Conservation (phyloP, 92 coral and sea anemone genomes). For the Porites evermanni region DNA sequence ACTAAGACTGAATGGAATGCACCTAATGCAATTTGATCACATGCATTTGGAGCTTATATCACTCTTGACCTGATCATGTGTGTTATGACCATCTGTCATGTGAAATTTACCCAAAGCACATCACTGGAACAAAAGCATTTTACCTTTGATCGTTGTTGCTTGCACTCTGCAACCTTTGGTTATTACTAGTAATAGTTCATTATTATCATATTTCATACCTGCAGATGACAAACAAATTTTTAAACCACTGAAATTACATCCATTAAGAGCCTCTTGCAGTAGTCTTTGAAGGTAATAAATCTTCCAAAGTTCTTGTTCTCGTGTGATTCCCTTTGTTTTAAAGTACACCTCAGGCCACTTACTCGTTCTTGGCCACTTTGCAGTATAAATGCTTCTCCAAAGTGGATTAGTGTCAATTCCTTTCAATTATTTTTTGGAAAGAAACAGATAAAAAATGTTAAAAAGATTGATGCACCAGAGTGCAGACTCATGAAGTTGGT, state of each 20-base stretch:
- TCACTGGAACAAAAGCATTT: too few relatives aligned
- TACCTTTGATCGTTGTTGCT: too few relatives aligned
- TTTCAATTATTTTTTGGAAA: not conserved
- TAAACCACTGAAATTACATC: not conserved
- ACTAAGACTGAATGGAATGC: too few relatives aligned
- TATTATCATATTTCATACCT: conserved; percentile 11
- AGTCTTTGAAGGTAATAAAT: conserved; percentile 39
- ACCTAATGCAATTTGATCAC: too few relatives aligned
- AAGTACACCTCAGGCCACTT: conserved; percentile 42
- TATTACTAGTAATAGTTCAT: too few relatives aligned
- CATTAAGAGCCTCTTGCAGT: conserved; percentile 37
- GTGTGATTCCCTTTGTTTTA: conserved; percentile 16
- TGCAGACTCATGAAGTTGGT: not conserved
- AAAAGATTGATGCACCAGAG: not conserved
- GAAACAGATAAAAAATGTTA: not conserved
- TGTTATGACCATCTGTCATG: too few relatives aligned
- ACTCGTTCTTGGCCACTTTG: conserved; percentile 25
- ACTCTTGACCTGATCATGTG: too few relatives aligned
- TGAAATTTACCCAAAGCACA: too few relatives aligned
- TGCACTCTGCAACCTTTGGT: too few relatives aligned
- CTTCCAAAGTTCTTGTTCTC: conserved; percentile 9
- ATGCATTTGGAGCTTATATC: too few relatives aligned
- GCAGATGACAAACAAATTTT: not conserved
- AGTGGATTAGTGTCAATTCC: conserved; percentile 27
- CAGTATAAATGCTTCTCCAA: conserved; percentile 24